These are phyloP conservation scores for Lota lota DNA, from an alignment of 2,113 vertebrate species.

Conservation along the genomic window DNA sequence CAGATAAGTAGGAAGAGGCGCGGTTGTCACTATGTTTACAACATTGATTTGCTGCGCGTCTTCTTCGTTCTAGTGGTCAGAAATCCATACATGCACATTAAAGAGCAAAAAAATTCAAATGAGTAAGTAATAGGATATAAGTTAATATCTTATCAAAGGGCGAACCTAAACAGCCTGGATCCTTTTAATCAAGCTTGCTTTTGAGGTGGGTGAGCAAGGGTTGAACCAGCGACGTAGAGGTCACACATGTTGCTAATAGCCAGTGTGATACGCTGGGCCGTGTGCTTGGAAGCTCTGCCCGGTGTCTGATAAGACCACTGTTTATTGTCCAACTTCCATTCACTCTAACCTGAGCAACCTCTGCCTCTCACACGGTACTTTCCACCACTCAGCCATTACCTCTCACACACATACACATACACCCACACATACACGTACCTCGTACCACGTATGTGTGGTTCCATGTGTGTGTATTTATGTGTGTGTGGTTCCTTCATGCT, in stretches of 20 bases:
- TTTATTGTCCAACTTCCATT: conserved; percentile 71
- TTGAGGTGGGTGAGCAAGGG: conserved; percentile 13
- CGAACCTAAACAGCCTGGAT: too few species aligned
- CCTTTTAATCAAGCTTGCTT: conserved; percentile 2
- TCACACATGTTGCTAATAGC: conserved; percentile 57
- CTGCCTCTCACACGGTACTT: conserved; percentile 50
- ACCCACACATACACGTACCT: not conserved
- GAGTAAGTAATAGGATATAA: too few species aligned
- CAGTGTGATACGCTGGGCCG: conserved; percentile 40
- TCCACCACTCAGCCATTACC: conserved; percentile 57
- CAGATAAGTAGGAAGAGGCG: too few species aligned
- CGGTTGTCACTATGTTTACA: too few species aligned
- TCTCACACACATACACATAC: conserved; percentile 14
- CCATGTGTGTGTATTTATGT: not conserved
- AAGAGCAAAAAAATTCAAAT: too few species aligned
- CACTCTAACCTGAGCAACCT: conserved; percentile 59
- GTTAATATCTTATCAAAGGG: too few species aligned
- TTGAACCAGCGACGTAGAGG: conserved; percentile 22
- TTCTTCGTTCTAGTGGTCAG: too few species aligned
- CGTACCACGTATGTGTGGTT: conserved; percentile 14
- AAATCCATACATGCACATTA: too few species aligned
- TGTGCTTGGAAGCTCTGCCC: conserved; percentile 63
- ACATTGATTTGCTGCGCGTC: too few species aligned
- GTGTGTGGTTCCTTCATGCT: conserved; percentile 11
- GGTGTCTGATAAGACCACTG: conserved; percentile 65